These are phyloP conservation scores for Pseudocheirus occidentalis DNA, from an alignment of 2,797 vertebrate genomes.

Conservation along the genomic window DNA sequence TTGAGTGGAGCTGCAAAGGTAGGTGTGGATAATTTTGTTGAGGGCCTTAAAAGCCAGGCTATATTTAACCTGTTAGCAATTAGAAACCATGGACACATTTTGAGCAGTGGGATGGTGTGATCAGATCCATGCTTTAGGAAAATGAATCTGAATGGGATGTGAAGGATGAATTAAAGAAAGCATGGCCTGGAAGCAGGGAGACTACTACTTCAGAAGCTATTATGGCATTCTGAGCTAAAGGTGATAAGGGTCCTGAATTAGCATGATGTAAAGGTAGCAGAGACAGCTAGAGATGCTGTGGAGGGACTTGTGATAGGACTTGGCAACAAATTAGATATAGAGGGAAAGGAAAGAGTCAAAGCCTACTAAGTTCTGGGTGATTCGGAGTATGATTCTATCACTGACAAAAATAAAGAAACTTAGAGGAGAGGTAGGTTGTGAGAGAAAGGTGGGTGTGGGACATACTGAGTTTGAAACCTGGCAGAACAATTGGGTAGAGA, in stretches of 20 bases:
- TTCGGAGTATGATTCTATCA: not conserved
- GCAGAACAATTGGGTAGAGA: not conserved
- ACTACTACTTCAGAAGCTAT: not conserved
- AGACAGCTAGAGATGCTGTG: not conserved
- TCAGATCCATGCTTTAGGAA: not conserved
- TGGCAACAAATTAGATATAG: not conserved
- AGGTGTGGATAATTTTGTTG: not conserved
- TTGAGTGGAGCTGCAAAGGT: not conserved
- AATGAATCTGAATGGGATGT: not conserved
- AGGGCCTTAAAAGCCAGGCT: not conserved
- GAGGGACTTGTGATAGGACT: not conserved
- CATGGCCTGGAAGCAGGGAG: not conserved
- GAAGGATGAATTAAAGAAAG: not conserved
- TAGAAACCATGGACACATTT: not conserved
- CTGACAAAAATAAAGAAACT: not conserved
- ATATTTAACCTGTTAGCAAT: not conserved
- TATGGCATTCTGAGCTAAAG: not conserved
- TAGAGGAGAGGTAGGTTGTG: not conserved
- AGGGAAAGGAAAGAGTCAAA: not conserved
- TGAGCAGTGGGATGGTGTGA: not conserved
- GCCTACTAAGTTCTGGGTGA: not conserved
- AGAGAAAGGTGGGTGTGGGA: not conserved
- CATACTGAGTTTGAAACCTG: not conserved
- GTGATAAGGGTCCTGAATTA: too few relatives aligned
- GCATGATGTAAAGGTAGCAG: not conserved